Evolutionary conservation across 2,888 invertebrate species (phyloP).

Genomic region (Furcula furcula): DNA sequence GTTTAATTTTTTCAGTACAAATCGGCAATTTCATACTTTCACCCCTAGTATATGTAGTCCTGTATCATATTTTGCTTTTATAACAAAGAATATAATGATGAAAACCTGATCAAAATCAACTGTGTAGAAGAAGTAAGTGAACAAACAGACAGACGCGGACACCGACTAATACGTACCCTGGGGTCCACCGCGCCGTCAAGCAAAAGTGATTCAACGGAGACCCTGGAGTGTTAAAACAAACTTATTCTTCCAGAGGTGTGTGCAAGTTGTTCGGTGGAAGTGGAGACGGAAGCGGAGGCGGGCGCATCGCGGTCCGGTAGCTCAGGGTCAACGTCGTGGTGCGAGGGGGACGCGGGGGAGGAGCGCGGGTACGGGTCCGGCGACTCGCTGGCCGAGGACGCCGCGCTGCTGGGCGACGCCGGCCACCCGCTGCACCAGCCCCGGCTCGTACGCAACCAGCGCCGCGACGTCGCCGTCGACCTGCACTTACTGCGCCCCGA

Average conservation of each 20-base stretch:
- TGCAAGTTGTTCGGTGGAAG: slow-evolving; percentile 72
- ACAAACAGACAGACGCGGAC: no score
- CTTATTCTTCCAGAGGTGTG: slow-evolving; percentile 63
- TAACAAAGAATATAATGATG: no score
- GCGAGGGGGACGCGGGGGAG: slow-evolving; percentile 74
- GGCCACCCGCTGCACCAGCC: slow-evolving; percentile 44
- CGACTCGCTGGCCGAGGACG: slow-evolving; percentile 76
- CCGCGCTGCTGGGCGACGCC: slow-evolving; percentile 63
- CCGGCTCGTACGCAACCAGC: slow-evolving; percentile 55
- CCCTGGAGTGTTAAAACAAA: slow-evolving; percentile 1
- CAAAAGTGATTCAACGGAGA: no score
- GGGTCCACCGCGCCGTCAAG: no score
- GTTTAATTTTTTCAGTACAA: no score
- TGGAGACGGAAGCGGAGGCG: slow-evolving; percentile 69
- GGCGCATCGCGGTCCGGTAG: slow-evolving; percentile 64
- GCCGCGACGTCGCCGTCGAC: slow-evolving; percentile 73
- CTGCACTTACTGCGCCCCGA: slow-evolving; percentile 73
- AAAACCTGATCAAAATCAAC: no score
- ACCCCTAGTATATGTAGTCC: no score
- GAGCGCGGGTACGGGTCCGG: slow-evolving; percentile 79
- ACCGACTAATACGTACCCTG: no score
- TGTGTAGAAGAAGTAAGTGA: no score
- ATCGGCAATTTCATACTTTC: no score
- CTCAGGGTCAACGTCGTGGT: slow-evolving; percentile 77
- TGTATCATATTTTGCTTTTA: no score